phyloP scores from a whole-genome alignment of 2,797 vertebrate genomes.

The Pachyuromys duprasi region DNA sequence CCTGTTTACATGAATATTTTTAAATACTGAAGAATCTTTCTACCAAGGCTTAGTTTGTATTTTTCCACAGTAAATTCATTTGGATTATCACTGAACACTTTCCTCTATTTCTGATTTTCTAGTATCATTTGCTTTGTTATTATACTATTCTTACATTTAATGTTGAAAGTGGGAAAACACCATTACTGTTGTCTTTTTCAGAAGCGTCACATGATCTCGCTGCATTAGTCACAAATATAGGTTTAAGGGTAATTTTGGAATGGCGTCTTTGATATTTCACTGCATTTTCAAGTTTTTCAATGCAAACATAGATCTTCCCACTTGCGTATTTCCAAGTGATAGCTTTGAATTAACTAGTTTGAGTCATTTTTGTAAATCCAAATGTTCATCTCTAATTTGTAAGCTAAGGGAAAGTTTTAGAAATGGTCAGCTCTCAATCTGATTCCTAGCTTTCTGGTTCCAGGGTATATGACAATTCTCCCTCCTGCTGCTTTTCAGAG shows the following conservation, averaged over 20 bases:
- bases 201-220: conserved; percentile 62
- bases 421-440: neutral
- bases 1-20: conserved; percentile 59
- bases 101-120: conserved; percentile 56
- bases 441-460: conserved; percentile 18
- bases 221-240: conserved; percentile 61
- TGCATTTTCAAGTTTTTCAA: conserved; percentile 69
- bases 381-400: conserved; percentile 59
- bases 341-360: conserved; percentile 61
- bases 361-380: conserved; percentile 63
- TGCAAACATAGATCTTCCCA: conserved; percentile 75
- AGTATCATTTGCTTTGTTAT: conserved; percentile 18
- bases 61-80: conserved; percentile 34
- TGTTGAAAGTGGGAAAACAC: neutral
- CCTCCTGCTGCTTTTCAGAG: neutral
- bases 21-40: conserved; percentile 60
- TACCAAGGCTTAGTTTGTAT: conserved; percentile 53
- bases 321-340: conserved; percentile 48
- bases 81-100: conserved; percentile 36
- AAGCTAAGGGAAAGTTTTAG: conserved; percentile 61
- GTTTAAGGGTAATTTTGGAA: conserved; percentile 57
- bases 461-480: neutral
- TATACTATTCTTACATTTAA: conserved; percentile 52
- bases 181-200: conserved; percentile 34
- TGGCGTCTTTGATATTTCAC: conserved; percentile 58